Evolutionary conservation across 2,113 vertebrate genomes (phyloP).

Genomic region (Sigmodon hispidus): DNA sequence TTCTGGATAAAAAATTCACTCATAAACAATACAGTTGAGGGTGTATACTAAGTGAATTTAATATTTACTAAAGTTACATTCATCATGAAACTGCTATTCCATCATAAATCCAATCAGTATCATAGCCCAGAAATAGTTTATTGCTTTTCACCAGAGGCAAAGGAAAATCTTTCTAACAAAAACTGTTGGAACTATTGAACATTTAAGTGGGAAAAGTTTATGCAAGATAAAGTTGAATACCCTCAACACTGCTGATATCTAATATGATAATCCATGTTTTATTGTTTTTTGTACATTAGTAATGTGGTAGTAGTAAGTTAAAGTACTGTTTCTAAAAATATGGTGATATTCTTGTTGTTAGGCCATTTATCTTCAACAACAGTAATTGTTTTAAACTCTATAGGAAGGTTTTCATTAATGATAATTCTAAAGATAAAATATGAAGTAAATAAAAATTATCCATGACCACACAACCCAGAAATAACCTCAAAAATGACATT

Average conservation of each 20-base stretch:
- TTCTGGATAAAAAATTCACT: background rate
- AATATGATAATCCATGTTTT: background rate
- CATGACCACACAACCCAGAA: background rate
- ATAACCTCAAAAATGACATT: constrained; percentile 1
- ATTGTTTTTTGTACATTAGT: background rate
- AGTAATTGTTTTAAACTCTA: constrained; percentile 13
- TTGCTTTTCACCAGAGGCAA: background rate
- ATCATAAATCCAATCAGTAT: background rate
- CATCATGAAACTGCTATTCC: background rate
- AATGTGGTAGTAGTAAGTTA: background rate
- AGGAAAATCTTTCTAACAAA: background rate
- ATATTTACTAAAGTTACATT: background rate
- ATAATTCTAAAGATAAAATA: background rate
- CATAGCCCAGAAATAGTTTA: background rate
- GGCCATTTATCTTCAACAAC: constrained; percentile 45
- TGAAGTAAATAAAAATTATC: constrained; percentile 23
- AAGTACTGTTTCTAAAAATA: background rate
- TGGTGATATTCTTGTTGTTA: background rate
- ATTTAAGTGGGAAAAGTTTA: background rate
- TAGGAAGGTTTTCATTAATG: constrained; percentile 9
- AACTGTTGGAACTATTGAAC: constrained; percentile 1
- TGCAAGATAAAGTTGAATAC: background rate
- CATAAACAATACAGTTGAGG: background rate
- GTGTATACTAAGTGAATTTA: background rate
- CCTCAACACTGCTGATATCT: background rate